These are phyloP conservation scores for Baryphthengus martii DNA, from an alignment of 2,113 vertebrate genomes.

Conservation along the genomic window DNA sequence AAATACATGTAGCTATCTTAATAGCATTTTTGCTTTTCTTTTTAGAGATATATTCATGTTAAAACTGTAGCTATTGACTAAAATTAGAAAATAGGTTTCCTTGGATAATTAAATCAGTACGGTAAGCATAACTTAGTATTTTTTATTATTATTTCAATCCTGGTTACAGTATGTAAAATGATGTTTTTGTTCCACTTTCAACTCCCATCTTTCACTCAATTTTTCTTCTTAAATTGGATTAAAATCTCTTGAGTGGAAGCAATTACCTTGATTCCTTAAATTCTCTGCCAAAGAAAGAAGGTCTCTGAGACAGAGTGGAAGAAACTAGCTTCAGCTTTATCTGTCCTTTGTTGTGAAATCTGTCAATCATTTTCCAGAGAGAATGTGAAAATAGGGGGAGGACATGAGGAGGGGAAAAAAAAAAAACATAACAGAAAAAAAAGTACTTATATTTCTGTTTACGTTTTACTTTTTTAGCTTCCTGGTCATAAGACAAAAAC, in stretches of 20 bases:
- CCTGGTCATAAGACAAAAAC: neutral
- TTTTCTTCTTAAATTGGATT: conserved; percentile 16
- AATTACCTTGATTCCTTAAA: conserved; percentile 29
- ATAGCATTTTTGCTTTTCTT: neutral
- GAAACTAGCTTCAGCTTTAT: neutral
- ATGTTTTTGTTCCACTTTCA: neutral
- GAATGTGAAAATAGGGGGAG: neutral
- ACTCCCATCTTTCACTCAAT: neutral
- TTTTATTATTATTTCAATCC: neutral
- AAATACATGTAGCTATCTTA: neutral
- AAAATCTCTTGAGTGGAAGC: conserved; percentile 1
- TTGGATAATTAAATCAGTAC: neutral
- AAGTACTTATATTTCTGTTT: neutral
- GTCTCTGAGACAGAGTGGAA: neutral
- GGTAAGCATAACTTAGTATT: neutral
- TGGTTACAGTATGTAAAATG: neutral
- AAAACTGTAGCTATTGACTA: neutral
- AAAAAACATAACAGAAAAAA: neutral
- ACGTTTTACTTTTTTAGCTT: neutral
- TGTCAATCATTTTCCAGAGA: neutral
- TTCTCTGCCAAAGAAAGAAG: neutral
- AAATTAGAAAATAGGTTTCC: neutral
- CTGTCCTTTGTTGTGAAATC: neutral
- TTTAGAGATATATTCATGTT: neutral
- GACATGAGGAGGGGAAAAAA: neutral